phyloP scores from a whole-genome alignment of 2,888 invertebrate genomes.

The Yponomeuta sedellus region DNA sequence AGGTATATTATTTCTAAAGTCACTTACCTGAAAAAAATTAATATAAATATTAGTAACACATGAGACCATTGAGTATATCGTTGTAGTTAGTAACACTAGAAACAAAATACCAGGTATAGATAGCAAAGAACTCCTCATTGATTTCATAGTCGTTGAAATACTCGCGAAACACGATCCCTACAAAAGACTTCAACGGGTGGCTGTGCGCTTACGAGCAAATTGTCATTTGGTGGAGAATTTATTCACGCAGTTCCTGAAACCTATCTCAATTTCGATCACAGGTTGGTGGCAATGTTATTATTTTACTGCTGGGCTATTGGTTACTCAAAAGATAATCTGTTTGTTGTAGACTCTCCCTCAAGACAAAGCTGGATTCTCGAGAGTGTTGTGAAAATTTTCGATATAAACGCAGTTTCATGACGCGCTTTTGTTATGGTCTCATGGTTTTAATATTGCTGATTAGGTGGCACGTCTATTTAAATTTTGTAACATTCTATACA shows the following conservation, averaged over 20 bases:
- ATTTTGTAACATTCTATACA: too few relatives aligned
- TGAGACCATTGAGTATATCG: too few relatives aligned
- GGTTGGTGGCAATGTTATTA: neutral
- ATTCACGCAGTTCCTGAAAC: neutral
- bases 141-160: neutral
- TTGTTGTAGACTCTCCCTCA: neutral
- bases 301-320: neutral
- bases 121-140: too few relatives aligned
- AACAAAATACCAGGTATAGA: too few relatives aligned
- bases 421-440: neutral
- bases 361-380: neutral
- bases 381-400: neutral
- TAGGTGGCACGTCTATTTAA: too few relatives aligned
- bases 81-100: too few relatives aligned
- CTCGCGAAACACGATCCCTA: neutral
- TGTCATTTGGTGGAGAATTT: neutral
- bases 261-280: neutral
- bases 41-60: too few relatives aligned
- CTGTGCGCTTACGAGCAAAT: neutral
- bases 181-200: constrained; percentile 13
- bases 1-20: too few relatives aligned
- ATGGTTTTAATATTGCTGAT: too few relatives aligned
- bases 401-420: too few relatives aligned
- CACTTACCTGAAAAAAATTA: too few relatives aligned
- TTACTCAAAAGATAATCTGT: neutral